Evolutionary conservation across 2,113 vertebrate genomes (phyloP).

Genomic region (Gulo gulo): DNA sequence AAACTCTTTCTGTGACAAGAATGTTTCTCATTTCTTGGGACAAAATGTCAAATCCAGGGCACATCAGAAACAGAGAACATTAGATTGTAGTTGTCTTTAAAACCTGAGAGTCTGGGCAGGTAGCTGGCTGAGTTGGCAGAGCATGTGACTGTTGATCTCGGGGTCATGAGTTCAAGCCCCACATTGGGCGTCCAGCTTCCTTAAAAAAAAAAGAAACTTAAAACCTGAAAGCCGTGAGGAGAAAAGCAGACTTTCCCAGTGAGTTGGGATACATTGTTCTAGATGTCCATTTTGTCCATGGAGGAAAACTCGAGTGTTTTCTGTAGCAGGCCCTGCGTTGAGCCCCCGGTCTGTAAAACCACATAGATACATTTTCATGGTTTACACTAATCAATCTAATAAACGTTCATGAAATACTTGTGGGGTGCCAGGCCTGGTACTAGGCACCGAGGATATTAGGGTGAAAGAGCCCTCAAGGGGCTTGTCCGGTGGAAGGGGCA

Average conservation of each 20-base stretch:
- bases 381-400: background rate
- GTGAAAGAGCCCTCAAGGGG: background rate
- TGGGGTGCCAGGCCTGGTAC: background rate
- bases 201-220: background rate
- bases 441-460: background rate
- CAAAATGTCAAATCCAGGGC: background rate
- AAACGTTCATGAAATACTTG: background rate
- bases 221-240: background rate
- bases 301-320: background rate
- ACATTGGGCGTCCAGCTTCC: background rate
- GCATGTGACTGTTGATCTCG: background rate
- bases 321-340: background rate
- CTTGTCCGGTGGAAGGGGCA: background rate
- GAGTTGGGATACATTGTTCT: background rate
- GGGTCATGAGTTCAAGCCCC: background rate
- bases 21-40: background rate
- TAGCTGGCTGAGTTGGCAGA: background rate
- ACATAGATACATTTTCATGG: background rate
- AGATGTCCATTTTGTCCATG: background rate
- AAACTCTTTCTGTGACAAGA: background rate
- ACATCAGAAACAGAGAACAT: background rate
- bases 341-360: background rate
- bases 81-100: background rate
- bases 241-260: background rate
- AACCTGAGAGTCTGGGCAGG: background rate